A percentile compares a stretch with the other conserved stretches of the same genome.
Conservation (phyloP, 2,797 vertebrate species). For the Cheirogaleus major region DNA sequence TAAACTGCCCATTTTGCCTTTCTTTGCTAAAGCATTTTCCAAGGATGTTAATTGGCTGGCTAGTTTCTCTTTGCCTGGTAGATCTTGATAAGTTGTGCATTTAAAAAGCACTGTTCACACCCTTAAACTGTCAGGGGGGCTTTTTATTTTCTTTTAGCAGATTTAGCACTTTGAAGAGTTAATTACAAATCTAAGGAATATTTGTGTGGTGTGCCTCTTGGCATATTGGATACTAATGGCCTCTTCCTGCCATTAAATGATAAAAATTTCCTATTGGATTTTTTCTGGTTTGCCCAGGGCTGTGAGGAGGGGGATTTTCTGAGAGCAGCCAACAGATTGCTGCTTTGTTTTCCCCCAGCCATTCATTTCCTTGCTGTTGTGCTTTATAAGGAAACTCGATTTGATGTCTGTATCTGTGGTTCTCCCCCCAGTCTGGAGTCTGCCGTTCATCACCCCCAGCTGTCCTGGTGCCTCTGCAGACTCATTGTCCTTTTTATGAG, state of each 20-base stretch:
- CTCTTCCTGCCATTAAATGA: conserved; percentile 78
- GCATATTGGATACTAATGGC: conserved; percentile 63
- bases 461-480: conserved; percentile 24
- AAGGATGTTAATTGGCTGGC: conserved; percentile 79
- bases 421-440: neutral
- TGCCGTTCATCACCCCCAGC: conserved; percentile 39
- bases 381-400: conserved; percentile 64
- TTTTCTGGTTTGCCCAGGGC: conserved; percentile 72
- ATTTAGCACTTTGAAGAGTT: conserved; percentile 73
- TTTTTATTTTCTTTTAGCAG: conserved; percentile 67
- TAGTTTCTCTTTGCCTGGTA: conserved; percentile 65
- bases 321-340: conserved; percentile 49
- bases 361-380: conserved; percentile 19
- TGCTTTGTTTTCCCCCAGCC: conserved; percentile 65
- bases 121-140: conserved; percentile 65
- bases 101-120: conserved; percentile 66
- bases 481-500: neutral
- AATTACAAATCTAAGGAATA: conserved; percentile 78
- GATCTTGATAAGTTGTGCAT: conserved; percentile 74
- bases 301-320: neutral
- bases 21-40: conserved; percentile 59
- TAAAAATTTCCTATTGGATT: conserved; percentile 79
- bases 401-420: conserved; percentile 66
- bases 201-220: conserved; percentile 70
- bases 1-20: conserved; percentile 77